These are phyloP conservation scores for Phrynocephalus forsythii DNA, from an alignment of 2,797 vertebrate species.

Conservation along the genomic window DNA sequence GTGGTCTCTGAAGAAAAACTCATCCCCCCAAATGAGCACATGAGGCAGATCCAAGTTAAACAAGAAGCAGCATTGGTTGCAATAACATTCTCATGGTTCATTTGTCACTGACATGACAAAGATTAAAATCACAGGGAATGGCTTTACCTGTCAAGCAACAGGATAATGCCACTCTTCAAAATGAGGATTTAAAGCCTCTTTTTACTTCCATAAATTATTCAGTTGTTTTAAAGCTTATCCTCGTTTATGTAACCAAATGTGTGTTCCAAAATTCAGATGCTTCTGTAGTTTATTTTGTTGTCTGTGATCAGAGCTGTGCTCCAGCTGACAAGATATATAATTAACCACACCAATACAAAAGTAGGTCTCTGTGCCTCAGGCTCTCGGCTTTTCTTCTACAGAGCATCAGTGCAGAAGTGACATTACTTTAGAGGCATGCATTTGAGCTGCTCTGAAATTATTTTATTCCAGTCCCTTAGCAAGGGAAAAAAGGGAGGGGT, in stretches of 20 bases:
- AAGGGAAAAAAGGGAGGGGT: neutral
- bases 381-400: constrained; percentile 35
- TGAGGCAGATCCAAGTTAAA: neutral
- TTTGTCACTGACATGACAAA: constrained; percentile 18
- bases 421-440: constrained; percentile 10
- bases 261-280: constrained; percentile 31
- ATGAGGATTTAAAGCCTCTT: neutral
- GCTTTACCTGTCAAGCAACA: constrained; percentile 4
- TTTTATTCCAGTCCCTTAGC: neutral
- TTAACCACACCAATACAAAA: constrained; percentile 68
- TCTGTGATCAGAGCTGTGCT: constrained; percentile 26
- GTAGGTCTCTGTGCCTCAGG: constrained; percentile 69
- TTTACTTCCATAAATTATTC: constrained; percentile 33
- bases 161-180: neutral
- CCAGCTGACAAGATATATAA: constrained; percentile 48
- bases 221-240: constrained; percentile 33
- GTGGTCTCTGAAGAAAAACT: neutral
- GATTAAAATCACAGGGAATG: constrained; percentile 9
- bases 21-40: neutral
- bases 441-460: constrained; percentile 24
- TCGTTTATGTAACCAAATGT: constrained; percentile 38
- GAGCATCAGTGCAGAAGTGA: constrained; percentile 34
- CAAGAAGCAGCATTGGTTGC: neutral
- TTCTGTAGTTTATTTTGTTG: constrained; percentile 35
- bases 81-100: neutral